These are phyloP conservation scores for Hypselothyrea guttata DNA, from an alignment of 2,888 invertebrate genomes.

Conservation along the genomic window DNA sequence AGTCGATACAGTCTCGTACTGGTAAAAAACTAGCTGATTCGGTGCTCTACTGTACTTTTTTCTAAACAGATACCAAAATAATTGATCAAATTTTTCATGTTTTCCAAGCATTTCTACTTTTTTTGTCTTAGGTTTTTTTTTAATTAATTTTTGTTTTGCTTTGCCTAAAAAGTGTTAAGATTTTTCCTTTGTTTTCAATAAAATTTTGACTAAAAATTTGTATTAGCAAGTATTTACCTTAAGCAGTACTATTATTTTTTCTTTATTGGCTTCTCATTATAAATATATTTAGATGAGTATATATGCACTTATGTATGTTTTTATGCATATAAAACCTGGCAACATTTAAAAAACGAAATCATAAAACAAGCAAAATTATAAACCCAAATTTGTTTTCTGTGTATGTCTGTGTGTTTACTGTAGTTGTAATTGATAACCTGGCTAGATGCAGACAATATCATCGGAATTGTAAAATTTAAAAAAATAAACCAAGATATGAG, in stretches of 20 bases:
- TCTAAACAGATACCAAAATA: constrained; percentile 11
- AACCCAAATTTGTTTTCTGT: constrained; percentile 7
- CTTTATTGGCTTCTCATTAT: constrained; percentile 29
- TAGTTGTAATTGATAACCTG: not conserved
- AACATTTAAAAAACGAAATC: constrained; percentile 34
- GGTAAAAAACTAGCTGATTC: not conserved
- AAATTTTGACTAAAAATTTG: constrained; percentile 81
- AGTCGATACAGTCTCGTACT: too few relatives aligned
- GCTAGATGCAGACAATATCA: too few relatives aligned
- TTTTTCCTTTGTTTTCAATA: constrained; percentile 48
- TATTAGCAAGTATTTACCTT: constrained; percentile 65
- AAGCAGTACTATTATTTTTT: constrained; percentile 23
- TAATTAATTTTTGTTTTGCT: constrained; percentile 38
- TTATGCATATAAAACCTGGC: constrained; percentile 36
- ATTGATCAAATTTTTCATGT: constrained; percentile 10
- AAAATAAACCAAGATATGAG: too few relatives aligned
- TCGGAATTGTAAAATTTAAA: too few relatives aligned
- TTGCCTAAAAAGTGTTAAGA: constrained; percentile 58
- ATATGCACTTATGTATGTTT: not conserved
- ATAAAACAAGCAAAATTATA: constrained; percentile 38
- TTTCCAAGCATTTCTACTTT: constrained; percentile 18
- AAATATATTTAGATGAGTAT: constrained; percentile 15
- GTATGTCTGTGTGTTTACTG: constrained; percentile 15
- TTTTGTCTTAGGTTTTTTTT: constrained; percentile 34
- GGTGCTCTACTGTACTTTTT: constrained; percentile 12